Evolutionary conservation across 2,113 vertebrate genomes (phyloP).

Genomic region (Cichladusa arquata): DNA sequence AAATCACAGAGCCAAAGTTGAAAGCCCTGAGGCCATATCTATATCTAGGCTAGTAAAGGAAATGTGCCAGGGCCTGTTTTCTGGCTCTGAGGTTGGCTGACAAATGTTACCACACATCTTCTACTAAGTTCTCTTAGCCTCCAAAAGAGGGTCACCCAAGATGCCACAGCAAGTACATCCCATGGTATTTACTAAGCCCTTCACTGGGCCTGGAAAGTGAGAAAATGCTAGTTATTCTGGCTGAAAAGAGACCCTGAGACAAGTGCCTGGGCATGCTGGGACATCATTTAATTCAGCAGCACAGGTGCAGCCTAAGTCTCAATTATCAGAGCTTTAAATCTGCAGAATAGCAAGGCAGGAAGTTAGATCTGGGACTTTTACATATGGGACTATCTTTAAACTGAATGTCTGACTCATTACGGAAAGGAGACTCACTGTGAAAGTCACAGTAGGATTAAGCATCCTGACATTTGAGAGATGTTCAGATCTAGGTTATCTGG

Average conservation of each 20-base stretch:
- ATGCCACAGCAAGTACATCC: background rate
- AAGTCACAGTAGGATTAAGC: constrained; percentile 25
- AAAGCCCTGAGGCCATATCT: background rate
- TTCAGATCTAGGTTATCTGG: constrained; percentile 11
- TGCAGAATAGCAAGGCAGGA: background rate
- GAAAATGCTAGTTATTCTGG: background rate
- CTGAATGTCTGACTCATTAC: background rate
- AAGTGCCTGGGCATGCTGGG: background rate
- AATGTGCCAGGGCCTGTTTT: background rate
- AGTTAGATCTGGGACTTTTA: background rate
- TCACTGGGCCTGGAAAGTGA: background rate
- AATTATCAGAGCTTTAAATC: background rate
- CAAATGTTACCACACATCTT: background rate
- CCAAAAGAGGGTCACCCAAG: background rate
- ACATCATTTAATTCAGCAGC: background rate
- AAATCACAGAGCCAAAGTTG: background rate
- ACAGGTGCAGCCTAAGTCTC: background rate
- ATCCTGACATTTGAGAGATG: background rate
- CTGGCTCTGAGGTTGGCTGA: background rate
- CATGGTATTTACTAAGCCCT: background rate
- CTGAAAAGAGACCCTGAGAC: too few species aligned
- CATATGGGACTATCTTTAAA: background rate
- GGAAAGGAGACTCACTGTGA: background rate
- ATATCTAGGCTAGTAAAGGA: background rate
- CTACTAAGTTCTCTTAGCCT: background rate